These are phyloP conservation scores for Eupsittula cactorum DNA, from an alignment of 2,113 vertebrate genomes.

Conservation along the genomic window DNA sequence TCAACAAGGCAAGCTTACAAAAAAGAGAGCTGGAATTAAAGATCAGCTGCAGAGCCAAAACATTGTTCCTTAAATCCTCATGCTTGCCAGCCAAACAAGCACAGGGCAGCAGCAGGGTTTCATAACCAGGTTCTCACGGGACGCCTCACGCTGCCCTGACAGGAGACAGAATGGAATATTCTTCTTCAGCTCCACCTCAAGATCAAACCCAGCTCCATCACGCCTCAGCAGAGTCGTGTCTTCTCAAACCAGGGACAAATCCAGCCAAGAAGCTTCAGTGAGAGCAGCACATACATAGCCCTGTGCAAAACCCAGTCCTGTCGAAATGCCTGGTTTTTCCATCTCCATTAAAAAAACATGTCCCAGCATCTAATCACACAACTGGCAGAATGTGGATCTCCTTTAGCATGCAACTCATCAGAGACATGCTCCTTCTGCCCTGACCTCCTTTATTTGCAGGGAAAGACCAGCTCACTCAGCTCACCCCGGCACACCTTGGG, in stretches of 20 bases:
- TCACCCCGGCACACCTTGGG: neutral
- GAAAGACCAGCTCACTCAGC: neutral
- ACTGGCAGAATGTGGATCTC: neutral
- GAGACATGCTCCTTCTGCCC: neutral
- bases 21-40: neutral
- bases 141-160: neutral
- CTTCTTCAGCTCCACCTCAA: neutral
- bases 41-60: neutral
- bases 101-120: neutral
- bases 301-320: neutral
- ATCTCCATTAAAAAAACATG: constrained; percentile 37
- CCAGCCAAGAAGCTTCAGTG: neutral
- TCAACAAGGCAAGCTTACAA: neutral
- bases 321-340: constrained; percentile 6
- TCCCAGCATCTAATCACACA: neutral
- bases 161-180: neutral
- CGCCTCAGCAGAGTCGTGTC: neutral
- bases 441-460: neutral
- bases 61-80: neutral
- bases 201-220: neutral
- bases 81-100: neutral
- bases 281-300: neutral
- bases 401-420: constrained; percentile 3
- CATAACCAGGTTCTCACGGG: neutral
- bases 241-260: constrained; percentile 1